A percentile compares a stretch with the other conserved stretches of the same genome.
Evolutionary conservation across 2,888 invertebrate genomes (phyloP).

Genomic region (Cephus nigrinus): DNA sequence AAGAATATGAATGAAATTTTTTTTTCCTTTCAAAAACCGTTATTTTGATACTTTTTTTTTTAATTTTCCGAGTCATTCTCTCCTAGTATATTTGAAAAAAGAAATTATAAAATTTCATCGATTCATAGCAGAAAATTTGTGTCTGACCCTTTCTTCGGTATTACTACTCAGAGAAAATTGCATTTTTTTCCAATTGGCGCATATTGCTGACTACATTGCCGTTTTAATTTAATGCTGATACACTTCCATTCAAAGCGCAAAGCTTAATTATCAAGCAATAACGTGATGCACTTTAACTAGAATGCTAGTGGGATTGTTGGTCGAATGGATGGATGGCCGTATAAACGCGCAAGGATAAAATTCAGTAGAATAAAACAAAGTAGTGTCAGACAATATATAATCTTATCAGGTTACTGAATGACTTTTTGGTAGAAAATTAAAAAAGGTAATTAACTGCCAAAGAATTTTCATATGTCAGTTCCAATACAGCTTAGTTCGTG

Average conservation of each 20-base stretch:
- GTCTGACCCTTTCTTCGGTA: too few relatives aligned
- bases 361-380: not conserved
- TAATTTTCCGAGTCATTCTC: not conserved
- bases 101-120: not conserved
- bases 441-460: not conserved
- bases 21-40: not conserved
- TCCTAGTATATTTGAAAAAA: not conserved
- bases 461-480: not conserved
- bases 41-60: conserved; percentile 4
- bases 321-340: not conserved
- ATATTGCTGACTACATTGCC: not conserved
- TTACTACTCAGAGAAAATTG: not conserved
- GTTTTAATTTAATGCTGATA: not conserved
- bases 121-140: not conserved
- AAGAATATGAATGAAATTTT: conserved; percentile 2
- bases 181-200: not conserved
- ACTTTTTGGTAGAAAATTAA: not conserved
- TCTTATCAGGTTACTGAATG: not conserved
- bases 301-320: not conserved
- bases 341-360: not conserved
- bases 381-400: not conserved
- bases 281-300: not conserved
- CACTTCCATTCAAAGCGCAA: not conserved
- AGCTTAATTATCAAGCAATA: not conserved
- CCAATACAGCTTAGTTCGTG: not conserved